phyloP scores from a whole-genome alignment of 1,140 invertebrate species.

The Pseudomyrmex dendroicus region DNA sequence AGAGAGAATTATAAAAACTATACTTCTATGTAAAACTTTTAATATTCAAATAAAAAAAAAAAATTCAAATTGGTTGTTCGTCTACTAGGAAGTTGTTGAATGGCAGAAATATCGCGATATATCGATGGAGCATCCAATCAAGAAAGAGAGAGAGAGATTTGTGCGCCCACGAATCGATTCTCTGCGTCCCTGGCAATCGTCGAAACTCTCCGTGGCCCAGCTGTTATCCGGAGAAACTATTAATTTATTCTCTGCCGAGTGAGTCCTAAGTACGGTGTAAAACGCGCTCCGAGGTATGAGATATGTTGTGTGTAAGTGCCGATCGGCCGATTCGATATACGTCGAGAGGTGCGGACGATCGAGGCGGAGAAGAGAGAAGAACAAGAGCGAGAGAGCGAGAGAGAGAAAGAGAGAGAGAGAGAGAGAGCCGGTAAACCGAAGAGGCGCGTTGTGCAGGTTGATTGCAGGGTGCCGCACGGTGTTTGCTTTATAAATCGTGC shows the following conservation, averaged over 20 bases:
- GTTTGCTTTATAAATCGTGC: slow-evolving; percentile 85
- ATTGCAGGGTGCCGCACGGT: slow-evolving; percentile 83
- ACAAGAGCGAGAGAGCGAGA: no score
- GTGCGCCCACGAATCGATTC: slow-evolving; percentile 24
- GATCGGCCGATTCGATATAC: slow-evolving; percentile 78
- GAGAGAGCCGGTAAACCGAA: slow-evolving; percentile 59
- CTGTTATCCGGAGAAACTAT: slow-evolving; percentile 80
- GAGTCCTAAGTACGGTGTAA: slow-evolving; percentile 81
- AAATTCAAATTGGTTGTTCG: neutral
- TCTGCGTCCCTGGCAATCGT: slow-evolving; percentile 76
- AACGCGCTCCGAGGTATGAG: slow-evolving; percentile 79
- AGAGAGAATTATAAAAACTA: neutral
- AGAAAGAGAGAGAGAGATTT: neutral
- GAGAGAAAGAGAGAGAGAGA: no score
- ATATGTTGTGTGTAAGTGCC: slow-evolving; percentile 69
- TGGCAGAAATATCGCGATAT: neutral
- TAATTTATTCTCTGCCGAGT: slow-evolving; percentile 82
- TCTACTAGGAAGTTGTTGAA: neutral
- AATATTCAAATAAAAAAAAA: neutral
- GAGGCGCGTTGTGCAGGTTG: slow-evolving; percentile 75
- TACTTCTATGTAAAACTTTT: no score
- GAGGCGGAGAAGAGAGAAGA: slow-evolving; percentile 33
- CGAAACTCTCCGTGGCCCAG: slow-evolving; percentile 77
- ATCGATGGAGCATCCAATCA: neutral
- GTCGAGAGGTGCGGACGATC: slow-evolving; percentile 46